phyloP scores from a whole-genome alignment of 1,140 invertebrate genomes.

The Penaeus japonicus region DNA sequence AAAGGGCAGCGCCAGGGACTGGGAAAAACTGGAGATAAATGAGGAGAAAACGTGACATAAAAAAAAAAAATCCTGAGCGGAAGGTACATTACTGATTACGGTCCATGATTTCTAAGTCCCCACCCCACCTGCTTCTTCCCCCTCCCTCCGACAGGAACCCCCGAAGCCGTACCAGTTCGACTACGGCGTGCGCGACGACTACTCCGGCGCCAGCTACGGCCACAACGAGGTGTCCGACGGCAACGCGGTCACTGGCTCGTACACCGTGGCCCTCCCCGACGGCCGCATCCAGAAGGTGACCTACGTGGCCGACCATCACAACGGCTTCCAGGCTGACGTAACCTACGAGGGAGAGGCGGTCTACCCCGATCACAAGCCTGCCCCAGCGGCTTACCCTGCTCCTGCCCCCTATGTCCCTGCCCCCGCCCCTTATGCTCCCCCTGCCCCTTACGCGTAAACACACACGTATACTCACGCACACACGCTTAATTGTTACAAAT shows the following conservation, averaged over 20 bases:
- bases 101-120: no score
- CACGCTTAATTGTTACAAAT: no score
- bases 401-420: neutral
- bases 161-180: conserved; percentile 61
- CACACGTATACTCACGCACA: neutral
- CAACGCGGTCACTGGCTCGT: conserved; percentile 60
- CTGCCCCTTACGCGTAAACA: conserved; percentile 11
- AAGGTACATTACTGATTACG: no score
- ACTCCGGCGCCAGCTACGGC: conserved; percentile 61
- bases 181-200: conserved; percentile 62
- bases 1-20: no score
- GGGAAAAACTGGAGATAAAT: no score
- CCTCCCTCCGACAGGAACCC: no score
- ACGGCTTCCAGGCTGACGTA: conserved; percentile 59
- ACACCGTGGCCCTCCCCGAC: conserved; percentile 60
- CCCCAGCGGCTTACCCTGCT: neutral
- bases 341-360: conserved; percentile 51
- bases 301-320: conserved; percentile 60
- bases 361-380: conserved; percentile 42
- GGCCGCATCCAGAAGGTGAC: conserved; percentile 58
- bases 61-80: no score
- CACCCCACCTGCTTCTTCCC: no score
- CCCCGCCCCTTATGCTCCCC: neutral
- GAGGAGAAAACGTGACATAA: no score
- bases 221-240: conserved; percentile 62